phyloP scores from a whole-genome alignment of 2,888 invertebrate genomes.

The Tiphia femorata region DNA sequence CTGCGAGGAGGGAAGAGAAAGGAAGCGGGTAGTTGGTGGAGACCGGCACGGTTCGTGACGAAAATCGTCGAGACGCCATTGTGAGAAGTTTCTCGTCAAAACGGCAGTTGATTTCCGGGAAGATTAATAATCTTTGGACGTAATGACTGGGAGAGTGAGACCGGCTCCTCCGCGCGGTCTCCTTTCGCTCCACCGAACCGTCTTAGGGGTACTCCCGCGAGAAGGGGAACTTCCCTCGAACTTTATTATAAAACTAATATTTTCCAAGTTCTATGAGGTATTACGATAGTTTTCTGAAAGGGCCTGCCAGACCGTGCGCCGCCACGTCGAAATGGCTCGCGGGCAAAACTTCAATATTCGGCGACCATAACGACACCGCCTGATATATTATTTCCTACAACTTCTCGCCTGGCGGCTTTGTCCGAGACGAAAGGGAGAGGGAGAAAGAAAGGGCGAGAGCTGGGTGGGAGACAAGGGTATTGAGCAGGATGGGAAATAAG shows the following conservation, averaged over 20 bases:
- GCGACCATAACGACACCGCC: conserved; percentile 57
- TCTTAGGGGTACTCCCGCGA: conserved; percentile 7
- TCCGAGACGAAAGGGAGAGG: neutral
- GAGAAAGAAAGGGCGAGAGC: neutral
- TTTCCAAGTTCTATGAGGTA: conserved; percentile 55
- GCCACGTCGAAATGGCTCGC: conserved; percentile 42
- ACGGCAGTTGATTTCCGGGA: conserved; percentile 39
- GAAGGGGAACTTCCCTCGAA: conserved; percentile 41
- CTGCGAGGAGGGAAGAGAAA: neutral
- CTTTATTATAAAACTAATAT: conserved; percentile 57
- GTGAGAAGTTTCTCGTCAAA: conserved; percentile 33
- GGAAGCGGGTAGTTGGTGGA: neutral
- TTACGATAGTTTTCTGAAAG: conserved; percentile 57
- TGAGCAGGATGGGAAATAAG: too few relatives aligned
- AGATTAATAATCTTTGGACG: conserved; percentile 46
- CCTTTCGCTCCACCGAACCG: conserved; percentile 10
- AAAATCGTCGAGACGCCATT: conserved; percentile 18
- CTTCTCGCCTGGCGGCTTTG: neutral
- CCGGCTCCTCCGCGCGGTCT: conserved; percentile 7
- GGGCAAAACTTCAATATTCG: conserved; percentile 57
- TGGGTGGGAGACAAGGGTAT: conserved; percentile 18
- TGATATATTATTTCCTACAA: conserved; percentile 51
- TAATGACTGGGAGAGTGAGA: conserved; percentile 29
- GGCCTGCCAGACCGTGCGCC: conserved; percentile 36
- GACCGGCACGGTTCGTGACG: neutral